phyloP scores from a whole-genome alignment of 92 coral and sea anemone species.

The Palythoa grandiflora region DNA sequence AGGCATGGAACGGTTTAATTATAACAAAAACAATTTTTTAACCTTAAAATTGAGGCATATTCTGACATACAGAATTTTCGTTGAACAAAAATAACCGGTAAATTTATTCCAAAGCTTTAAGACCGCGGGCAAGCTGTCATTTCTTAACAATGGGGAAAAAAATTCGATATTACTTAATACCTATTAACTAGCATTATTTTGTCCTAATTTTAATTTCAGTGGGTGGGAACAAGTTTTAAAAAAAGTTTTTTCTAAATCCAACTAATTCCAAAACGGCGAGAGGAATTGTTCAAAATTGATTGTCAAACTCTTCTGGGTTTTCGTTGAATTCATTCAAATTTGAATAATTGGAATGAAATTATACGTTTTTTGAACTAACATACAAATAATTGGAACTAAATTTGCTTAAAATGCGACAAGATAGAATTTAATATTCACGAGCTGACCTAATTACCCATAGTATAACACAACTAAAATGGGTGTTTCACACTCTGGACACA shows the following conservation, averaged over 20 bases:
- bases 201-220: not conserved
- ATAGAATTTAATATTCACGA: slow-evolving; percentile 44
- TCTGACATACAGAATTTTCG: not conserved
- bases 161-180: not conserved
- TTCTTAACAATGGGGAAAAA: not conserved
- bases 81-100: not conserved
- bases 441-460: slow-evolving; percentile 20
- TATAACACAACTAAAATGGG: slow-evolving; percentile 24
- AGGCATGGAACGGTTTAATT: not conserved
- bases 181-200: not conserved
- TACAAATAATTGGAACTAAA: slow-evolving; percentile 52
- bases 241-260: not conserved
- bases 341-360: slow-evolving; percentile 12
- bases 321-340: not conserved
- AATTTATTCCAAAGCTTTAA: not conserved
- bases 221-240: not conserved
- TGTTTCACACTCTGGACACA: slow-evolving; percentile 1
- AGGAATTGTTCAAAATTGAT: not conserved
- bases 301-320: not conserved
- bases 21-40: slow-evolving; percentile 24
- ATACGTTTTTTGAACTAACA: slow-evolving; percentile 27
- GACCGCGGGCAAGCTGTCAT: slow-evolving; percentile 6
- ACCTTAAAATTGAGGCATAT: not conserved
- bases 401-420: slow-evolving; percentile 54
- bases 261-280: not conserved